These are phyloP conservation scores for Heliconius hortense DNA, from an alignment of 2,888 invertebrate genomes.

Conservation along the genomic window DNA sequence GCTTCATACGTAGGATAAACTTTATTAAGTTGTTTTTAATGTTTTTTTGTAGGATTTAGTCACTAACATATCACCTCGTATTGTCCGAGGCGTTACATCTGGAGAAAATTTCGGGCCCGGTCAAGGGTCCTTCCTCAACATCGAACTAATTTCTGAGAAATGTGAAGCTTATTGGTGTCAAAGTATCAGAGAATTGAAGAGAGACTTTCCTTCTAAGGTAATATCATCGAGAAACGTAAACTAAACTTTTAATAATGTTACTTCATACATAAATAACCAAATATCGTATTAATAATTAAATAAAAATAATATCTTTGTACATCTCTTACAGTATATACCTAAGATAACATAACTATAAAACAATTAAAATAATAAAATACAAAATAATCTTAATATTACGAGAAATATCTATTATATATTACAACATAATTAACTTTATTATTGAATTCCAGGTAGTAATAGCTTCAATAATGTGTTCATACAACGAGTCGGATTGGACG, in stretches of 20 bases:
- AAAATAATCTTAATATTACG: too few species aligned
- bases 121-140: constrained; percentile 98
- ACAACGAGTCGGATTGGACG: constrained; percentile 93
- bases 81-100: constrained; percentile 95
- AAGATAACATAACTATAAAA: neutral
- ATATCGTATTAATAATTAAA: neutral
- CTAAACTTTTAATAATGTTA: too few species aligned
- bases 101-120: constrained; percentile 96
- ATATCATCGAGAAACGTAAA: neutral
- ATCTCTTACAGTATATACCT: neutral
- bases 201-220: constrained; percentile 94
- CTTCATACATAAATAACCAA: neutral
- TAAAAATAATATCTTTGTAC: neutral
- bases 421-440: too few species aligned
- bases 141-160: constrained; percentile 99
- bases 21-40: neutral
- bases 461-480: constrained; percentile 97
- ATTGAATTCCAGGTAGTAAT: constrained; percentile 86
- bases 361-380: neutral
- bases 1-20: too few species aligned
- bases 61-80: constrained; percentile 98
- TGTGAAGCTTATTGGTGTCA: constrained; percentile 95
- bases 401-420: too few species aligned
- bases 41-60: constrained; percentile 87
- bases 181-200: constrained; percentile 93